Evolutionary conservation across 2,113 vertebrate genomes (phyloP), one percentile per base, ranked within the genome.

Genomic region (Lagopus leucura): DNA sequence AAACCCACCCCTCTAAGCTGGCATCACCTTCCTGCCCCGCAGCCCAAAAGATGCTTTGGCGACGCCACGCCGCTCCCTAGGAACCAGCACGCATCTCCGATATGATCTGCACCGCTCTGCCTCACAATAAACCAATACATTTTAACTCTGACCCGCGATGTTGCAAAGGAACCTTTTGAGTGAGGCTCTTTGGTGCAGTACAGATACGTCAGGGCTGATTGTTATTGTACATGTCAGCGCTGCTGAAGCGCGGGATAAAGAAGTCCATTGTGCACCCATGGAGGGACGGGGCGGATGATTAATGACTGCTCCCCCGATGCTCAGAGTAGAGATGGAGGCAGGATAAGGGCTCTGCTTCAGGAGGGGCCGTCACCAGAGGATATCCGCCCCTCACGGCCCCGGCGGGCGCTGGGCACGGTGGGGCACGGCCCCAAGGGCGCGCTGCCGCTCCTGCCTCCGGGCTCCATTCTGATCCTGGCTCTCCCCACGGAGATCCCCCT

Each of bases 181-280:
- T 13, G 22, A 92, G 89, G 81, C 95, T 96, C 81, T 86, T 89
- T 79, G 91, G 95, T 88, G 93, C 86, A 85, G 72, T 86, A 91
- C 55, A 94, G 94, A 96, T 94, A 92, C 81, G 91, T 94, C 97
- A 94, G 43, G 86, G 72, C 94, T 97, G 97, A 97, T 86, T 95
- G 96, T 97, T 97, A 95, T 97, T 97, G 96, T 95, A 96, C 91
- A 85, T 96, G 97, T 97, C 96, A 92, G 96, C 93, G 94, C 95
- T 92, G 96, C 91, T 91, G 95, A 94, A 93, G 96, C 66, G 86
- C 76, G 19, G 97, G 94, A 96, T 96, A 97, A 97, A 96, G 97
- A 72, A 94, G 94, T 95, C 95, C 95, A 97, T 96, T 97, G 96
- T 97, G 93, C 96, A 95, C 97, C 94, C 91, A 84, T 11, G 27